Percentiles rank a stretch among this genome's conserved stretches.
Evolutionary conservation across 1,140 invertebrate species (phyloP).

Genomic region (Drosophila seguyi): DNA sequence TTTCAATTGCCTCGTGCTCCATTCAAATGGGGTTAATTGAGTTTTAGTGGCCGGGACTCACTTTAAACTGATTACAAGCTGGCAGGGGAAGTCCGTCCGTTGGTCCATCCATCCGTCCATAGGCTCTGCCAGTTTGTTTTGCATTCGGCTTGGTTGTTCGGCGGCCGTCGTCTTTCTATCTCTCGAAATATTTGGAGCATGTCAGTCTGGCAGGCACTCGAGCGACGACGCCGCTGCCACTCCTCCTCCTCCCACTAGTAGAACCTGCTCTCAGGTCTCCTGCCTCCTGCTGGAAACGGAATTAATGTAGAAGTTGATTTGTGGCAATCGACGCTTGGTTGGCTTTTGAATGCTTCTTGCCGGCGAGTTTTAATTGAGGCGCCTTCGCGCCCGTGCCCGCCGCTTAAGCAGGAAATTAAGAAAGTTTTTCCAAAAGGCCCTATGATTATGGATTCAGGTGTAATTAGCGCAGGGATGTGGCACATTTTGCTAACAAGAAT

Average conservation of each 20-base stretch:
- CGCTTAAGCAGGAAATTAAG: slow-evolving; percentile 70
- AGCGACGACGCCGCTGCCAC: slow-evolving; percentile 7
- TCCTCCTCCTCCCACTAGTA: not conserved
- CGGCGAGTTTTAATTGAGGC: slow-evolving; percentile 72
- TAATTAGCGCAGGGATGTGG: slow-evolving; percentile 14
- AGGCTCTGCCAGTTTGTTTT: slow-evolving; percentile 70
- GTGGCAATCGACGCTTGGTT: slow-evolving; percentile 75
- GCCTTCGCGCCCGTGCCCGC: slow-evolving; percentile 11
- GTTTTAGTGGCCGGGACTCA: slow-evolving; percentile 83
- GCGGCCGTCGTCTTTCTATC: slow-evolving; percentile 21
- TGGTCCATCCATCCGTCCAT: slow-evolving; percentile 3
- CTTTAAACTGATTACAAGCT: slow-evolving; percentile 81
- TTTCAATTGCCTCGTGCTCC: slow-evolving; percentile 64
- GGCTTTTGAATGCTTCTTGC: slow-evolving; percentile 52
- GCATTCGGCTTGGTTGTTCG: slow-evolving; percentile 46
- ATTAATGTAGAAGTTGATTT: slow-evolving; percentile 82
- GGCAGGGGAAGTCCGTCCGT: slow-evolving; percentile 11
- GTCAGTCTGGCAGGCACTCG: slow-evolving; percentile 63
- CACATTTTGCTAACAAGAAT: not conserved
- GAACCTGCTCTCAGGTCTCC: not conserved
- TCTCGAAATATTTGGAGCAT: slow-evolving; percentile 75
- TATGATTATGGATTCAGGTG: slow-evolving; percentile 26
- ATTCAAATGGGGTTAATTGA: slow-evolving; percentile 84
- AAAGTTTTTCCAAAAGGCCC: slow-evolving; percentile 55
- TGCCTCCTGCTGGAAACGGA: slow-evolving; percentile 53